Conservation (phyloP, 2,888 invertebrate genomes). For the Callosobruchus maculatus region DNA sequence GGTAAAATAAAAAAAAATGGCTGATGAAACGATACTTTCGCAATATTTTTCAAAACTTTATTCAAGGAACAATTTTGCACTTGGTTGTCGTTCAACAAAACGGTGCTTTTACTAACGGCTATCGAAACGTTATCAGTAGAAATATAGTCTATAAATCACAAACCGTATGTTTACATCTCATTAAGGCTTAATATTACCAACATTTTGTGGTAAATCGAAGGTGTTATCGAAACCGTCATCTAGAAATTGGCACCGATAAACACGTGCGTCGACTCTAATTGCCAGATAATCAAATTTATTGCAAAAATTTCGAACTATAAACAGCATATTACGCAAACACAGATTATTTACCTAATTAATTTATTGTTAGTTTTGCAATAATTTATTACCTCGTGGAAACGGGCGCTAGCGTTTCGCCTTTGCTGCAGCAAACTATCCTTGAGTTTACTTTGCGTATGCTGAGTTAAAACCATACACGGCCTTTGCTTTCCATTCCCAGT, state of each 20-base stretch:
- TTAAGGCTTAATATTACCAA: neutral
- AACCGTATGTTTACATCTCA: neutral
- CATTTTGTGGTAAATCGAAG: neutral
- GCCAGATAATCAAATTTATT: neutral
- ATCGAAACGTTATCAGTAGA: neutral
- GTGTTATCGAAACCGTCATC: neutral
- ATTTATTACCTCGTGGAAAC: neutral
- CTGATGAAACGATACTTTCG: too few relatives aligned
- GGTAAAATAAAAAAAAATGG: too few relatives aligned
- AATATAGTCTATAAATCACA: neutral
- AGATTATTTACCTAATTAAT: neutral
- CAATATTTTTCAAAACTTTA: too few relatives aligned
- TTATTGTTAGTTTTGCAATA: neutral
- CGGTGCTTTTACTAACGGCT: neutral
- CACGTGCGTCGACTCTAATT: conserved; percentile 16
- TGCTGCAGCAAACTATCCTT: neutral
- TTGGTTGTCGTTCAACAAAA: too few relatives aligned
- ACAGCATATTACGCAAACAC: neutral
- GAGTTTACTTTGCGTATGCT: neutral
- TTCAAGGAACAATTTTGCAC: too few relatives aligned
- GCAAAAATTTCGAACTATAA: neutral
- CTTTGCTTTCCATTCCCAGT: neutral
- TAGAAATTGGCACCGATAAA: conserved; percentile 20
- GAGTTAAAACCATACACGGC: neutral
- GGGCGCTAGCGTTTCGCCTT: neutral